Evolutionary conservation across 2,113 vertebrate species (phyloP).

Genomic region (Plectropomus leopardus): DNA sequence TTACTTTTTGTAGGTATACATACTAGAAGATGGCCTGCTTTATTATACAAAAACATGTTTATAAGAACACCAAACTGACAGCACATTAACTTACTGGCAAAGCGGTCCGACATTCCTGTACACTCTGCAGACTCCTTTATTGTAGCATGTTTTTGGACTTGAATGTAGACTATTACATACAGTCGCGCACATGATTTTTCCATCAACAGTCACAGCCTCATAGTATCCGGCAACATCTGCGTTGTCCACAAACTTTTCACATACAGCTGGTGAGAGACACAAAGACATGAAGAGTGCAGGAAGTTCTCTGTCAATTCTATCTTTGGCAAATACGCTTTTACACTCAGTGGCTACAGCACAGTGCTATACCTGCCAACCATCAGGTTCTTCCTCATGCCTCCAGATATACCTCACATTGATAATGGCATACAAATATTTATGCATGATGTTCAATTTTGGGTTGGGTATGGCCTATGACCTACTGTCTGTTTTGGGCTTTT

Average conservation of each 20-base stretch:
- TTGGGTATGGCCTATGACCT: too few relatives aligned
- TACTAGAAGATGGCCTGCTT: not conserved
- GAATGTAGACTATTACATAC: not conserved
- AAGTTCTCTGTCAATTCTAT: not conserved
- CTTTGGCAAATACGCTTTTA: not conserved
- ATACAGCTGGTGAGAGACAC: slow-evolving; percentile 14
- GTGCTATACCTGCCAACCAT: not conserved
- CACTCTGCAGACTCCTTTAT: slow-evolving; percentile 22
- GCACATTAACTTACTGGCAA: slow-evolving; percentile 32
- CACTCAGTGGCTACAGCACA: not conserved
- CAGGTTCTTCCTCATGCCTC: not conserved
- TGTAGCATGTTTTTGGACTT: not conserved
- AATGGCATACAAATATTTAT: too few relatives aligned
- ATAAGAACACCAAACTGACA: not conserved
- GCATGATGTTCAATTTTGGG: too few relatives aligned
- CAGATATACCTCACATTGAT: not conserved
- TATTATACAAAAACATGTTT: not conserved
- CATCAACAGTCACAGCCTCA: fast-evolving
- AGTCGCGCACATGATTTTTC: not conserved
- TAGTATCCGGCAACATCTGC: not conserved
- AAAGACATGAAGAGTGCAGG: not conserved
- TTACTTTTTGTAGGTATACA: too few relatives aligned
- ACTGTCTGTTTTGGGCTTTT: too few relatives aligned
- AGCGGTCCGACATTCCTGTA: not conserved
- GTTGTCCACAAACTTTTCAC: fast-evolving